Evolutionary conservation across 1,140 invertebrate species (phyloP).

Genomic region (Lysiphlebus fabarum): DNA sequence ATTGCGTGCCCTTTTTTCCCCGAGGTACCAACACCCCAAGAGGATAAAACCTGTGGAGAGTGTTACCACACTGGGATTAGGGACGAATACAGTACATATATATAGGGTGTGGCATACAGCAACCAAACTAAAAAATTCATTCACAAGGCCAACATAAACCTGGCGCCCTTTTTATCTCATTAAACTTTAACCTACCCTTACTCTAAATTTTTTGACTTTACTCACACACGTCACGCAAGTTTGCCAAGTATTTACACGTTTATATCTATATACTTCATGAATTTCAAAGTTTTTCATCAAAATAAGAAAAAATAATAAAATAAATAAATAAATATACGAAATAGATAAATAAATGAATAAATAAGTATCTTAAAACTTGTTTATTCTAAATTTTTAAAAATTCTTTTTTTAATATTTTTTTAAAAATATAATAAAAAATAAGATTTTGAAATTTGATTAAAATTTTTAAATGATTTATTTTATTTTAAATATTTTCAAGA

Average conservation of each 20-base stretch:
- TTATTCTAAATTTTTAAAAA: not conserved
- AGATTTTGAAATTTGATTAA: no score
- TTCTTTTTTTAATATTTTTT: not conserved
- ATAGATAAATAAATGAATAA: not conserved
- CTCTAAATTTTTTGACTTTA: slow-evolving; percentile 10
- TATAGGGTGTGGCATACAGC: slow-evolving; percentile 21
- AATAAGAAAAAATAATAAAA: not conserved
- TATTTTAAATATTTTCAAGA: not conserved
- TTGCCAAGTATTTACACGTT: no score
- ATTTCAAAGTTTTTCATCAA: not conserved
- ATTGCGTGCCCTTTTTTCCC: slow-evolving; percentile 36
- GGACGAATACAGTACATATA: slow-evolving; percentile 29
- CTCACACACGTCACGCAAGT: not conserved
- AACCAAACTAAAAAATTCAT: slow-evolving; percentile 44
- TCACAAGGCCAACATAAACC: slow-evolving; percentile 37
- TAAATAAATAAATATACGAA: not conserved
- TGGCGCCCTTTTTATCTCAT: slow-evolving; percentile 47
- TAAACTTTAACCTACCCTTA: slow-evolving; percentile 40
- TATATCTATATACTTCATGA: no score
- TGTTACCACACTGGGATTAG: not conserved
- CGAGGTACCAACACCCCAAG: slow-evolving; percentile 44
- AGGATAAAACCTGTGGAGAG: slow-evolving; percentile 29
- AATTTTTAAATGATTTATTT: no score
- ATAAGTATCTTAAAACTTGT: not conserved
- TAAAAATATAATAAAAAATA: no score